Percentiles rank a stretch among this genome's conserved stretches.
Conservation (phyloP, 2,113 vertebrate species). For the Arizona elegans region DNA sequence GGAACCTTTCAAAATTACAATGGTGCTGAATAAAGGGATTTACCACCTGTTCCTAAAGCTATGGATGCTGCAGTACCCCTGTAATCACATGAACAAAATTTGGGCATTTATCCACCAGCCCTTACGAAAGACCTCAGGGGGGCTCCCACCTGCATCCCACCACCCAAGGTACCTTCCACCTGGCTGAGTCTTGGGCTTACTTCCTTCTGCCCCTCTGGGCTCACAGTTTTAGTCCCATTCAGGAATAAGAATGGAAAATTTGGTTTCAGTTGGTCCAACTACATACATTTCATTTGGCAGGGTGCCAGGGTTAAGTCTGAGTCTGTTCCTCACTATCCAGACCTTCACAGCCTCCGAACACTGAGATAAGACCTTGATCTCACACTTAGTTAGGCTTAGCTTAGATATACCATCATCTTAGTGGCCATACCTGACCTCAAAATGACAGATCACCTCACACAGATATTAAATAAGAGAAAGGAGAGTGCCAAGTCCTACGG, state of each 20-base stretch:
- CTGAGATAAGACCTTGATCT: neutral
- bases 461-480: neutral
- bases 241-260: neutral
- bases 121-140: neutral
- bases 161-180: neutral
- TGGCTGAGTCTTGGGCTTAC: neutral
- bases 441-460: neutral
- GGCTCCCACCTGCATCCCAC: neutral
- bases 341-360: neutral
- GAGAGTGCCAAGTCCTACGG: neutral
- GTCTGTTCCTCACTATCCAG: neutral
- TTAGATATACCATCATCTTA: neutral
- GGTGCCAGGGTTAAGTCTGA: neutral
- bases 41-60: too few species aligned
- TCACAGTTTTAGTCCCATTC: neutral
- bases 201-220: too few species aligned
- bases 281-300: neutral
- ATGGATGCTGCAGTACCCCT: too few species aligned
- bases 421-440: neutral
- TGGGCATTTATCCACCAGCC: neutral
- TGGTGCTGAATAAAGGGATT: too few species aligned
- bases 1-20: too few species aligned
- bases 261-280: neutral
- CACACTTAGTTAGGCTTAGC: neutral
- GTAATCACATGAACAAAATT: too few species aligned